Base-by-base conservation (phyloP, 35 echinoderm and acorn worm genomes). In the Lytechinus pictus region DNA sequence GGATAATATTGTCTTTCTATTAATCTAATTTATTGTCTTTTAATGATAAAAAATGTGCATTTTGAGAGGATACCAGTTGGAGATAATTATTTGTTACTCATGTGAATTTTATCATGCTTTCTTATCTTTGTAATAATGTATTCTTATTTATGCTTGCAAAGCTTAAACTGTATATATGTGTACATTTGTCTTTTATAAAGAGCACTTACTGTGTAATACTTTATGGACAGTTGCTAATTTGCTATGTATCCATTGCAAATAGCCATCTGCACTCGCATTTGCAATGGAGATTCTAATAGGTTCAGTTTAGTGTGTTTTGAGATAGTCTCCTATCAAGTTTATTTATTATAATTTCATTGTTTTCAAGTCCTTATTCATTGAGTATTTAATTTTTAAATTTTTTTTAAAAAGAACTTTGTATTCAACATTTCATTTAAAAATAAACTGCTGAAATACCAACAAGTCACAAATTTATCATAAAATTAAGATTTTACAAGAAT, bases 111-210 rank as follows among this genome's bases (percentile, higher is more conserved):
- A 79, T 79, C 66, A 79, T 79, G 66, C 66, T 79, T 79, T 79
- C 66, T 79, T 79, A 79, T 79, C 66, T 79, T 79, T 79, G 66
- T 79, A 79, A 79, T 79, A 79, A 79, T 79, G 66, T 79, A 79
- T 79, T 89, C 87, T 52, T 90, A 90, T 90, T 90, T 90, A 90
- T 90, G 88, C 88, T 90, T 90, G 88, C 88, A 90, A 90, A 90
- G 88, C 88, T 21, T 54, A 90, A 90, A 90, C 88, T 90, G 88
- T 90, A 90, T 52, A 90, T 90, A 90, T 90, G 88, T 90, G 88
- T 90, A 90, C 28, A 90, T 90, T 90, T 90, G 88, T 44, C 88
- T 90, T 90, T 54, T 90, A 54, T 90, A 54, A 54, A 90, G 88
- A 90, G 88, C 88, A 90, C 52, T 90, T 54, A 52, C 52, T 90